Base-by-base conservation (phyloP, 2,888 invertebrate genomes). In the Hydriomena furcata region DNA sequence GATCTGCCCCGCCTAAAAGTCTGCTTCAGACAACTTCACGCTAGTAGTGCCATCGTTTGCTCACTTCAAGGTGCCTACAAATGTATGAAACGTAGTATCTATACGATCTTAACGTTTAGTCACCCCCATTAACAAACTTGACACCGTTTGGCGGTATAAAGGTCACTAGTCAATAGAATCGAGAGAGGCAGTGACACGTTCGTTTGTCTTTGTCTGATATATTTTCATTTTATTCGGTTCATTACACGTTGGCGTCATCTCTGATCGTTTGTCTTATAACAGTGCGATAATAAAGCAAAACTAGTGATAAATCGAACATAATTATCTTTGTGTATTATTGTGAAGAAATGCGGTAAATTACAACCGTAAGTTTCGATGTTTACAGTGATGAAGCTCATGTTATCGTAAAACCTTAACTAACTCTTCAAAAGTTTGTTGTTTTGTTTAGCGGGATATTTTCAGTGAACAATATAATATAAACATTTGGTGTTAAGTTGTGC, bases 41-140 rank as follows among this genome's bases (percentile, higher is more conserved):
- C 64, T 61, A 50, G 58, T 73, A 57, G 63, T 63, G 66, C 56
- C 68, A 68, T 65, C 55, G 63, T 59, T 75, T 68, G 78, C 87
- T 85, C 77, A 86, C 84, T 87, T 88, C 85, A 84, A 76, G 63
- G 65, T 66, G 70, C 60, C 71, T 66, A 61, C 56, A 51, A 76
- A 84, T 84, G 79, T 84, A 86, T 86, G 85, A 83, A 82, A 75
- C 82, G 75, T 85, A 85, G 78, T 86, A 85, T 79, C 76, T 84
- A 84, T 83, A 84, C 79, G 73, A 71, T 66, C 70, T 68, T 80
- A 79, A 81, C 84, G 82, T 86, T 83, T 83, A 78, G 79, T 73
- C 76, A 75, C 68, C 74, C 71, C 73, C 79, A 84, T 82, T 83
- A 82, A 79, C 76, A 75, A 82, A 76, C 72, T 76, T 77, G 66